These are phyloP conservation scores for Pseudomyrmex sp. DNA, from an alignment of 1,140 invertebrate species.

Conservation along the genomic window DNA sequence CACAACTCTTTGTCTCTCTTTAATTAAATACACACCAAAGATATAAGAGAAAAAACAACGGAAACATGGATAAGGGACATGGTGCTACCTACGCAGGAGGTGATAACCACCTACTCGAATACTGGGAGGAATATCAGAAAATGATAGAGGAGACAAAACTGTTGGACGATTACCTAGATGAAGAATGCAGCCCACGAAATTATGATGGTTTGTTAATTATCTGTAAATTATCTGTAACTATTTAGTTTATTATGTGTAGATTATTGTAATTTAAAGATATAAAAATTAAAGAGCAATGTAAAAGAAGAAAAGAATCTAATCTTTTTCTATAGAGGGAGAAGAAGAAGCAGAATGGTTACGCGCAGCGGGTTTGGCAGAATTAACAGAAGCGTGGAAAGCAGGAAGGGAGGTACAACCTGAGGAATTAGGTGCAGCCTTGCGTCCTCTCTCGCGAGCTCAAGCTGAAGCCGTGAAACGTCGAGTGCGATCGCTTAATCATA, in stretches of 20 bases:
- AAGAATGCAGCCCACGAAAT: conserved; percentile 83
- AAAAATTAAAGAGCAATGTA: neutral
- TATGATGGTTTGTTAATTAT: conserved; percentile 80
- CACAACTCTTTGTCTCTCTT: neutral
- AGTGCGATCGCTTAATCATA: conserved; percentile 92
- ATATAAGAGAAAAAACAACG: conserved; percentile 18
- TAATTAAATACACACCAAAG: conserved; percentile 14
- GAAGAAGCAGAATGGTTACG: conserved; percentile 87
- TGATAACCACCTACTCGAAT: conserved; percentile 84
- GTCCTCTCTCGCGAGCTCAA: conserved; percentile 87
- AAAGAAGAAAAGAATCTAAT: neutral
- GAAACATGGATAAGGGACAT: conserved; percentile 80
- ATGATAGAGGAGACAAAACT: conserved; percentile 85
- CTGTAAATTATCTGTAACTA: neutral
- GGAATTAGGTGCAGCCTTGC: conserved; percentile 86
- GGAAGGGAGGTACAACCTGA: conserved; percentile 87
- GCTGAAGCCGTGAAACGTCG: conserved; percentile 91
- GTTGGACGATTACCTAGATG: conserved; percentile 85
- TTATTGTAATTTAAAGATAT: neutral
- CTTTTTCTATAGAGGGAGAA: conserved; percentile 85
- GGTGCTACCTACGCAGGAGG: conserved; percentile 77
- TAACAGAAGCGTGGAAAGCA: conserved; percentile 87
- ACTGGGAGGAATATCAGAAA: conserved; percentile 85
- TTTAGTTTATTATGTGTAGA: neutral
- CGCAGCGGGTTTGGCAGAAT: conserved; percentile 86